These are phyloP conservation scores for Drosophila multiciliata DNA, from an alignment of 2,888 invertebrate species.

Conservation along the genomic window DNA sequence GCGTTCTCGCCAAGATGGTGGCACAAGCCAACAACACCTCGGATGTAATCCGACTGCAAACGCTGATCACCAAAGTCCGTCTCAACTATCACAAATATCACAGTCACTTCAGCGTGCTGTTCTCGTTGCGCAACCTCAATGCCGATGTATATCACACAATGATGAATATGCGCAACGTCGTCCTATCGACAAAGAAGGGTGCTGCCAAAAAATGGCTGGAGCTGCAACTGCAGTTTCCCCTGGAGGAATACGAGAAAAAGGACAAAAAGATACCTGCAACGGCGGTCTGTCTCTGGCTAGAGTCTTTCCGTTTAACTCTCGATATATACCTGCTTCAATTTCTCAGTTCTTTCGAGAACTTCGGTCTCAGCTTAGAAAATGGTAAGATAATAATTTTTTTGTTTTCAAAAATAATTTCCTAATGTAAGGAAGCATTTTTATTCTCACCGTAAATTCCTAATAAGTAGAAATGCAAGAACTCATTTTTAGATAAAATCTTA, in stretches of 20 bases:
- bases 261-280: constrained; percentile 42
- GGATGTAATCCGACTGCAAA: constrained; percentile 68
- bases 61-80: constrained; percentile 57
- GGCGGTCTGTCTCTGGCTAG: constrained; percentile 79
- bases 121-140: constrained; percentile 62
- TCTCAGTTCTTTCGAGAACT: constrained; percentile 64
- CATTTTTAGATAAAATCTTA: no score
- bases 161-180: constrained; percentile 58
- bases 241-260: constrained; percentile 7
- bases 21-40: constrained; percentile 31
- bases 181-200: constrained; percentile 58
- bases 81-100: constrained; percentile 60
- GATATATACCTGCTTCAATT: constrained; percentile 78
- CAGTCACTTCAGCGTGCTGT: constrained; percentile 56
- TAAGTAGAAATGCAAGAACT: no score
- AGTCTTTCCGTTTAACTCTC: constrained; percentile 67
- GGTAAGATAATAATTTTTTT: constrained; percentile 33
- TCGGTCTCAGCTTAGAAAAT: constrained; percentile 28
- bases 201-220: constrained; percentile 78
- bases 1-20: constrained; percentile 43
- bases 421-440: no score
- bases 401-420: neutral
- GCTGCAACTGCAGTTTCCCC: constrained; percentile 74
- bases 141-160: constrained; percentile 66
- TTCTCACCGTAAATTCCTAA: no score